Evolutionary conservation across 2,113 vertebrate genomes (phyloP), one percentile per base, ranked within the genome.

Genomic region (Antidorcas marsupialis): DNA sequence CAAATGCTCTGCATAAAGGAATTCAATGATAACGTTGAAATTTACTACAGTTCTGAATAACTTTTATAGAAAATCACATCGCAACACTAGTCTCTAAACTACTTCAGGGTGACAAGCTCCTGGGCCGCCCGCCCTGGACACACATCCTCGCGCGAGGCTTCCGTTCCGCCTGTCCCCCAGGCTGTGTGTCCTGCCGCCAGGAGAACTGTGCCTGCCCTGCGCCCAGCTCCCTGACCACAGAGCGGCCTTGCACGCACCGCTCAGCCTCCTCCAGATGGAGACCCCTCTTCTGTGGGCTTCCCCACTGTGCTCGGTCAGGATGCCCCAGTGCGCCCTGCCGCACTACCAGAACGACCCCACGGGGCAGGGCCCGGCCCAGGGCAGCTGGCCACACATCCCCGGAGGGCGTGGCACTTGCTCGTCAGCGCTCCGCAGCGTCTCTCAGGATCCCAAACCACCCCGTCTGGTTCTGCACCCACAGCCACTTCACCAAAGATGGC

Each of bases 261-360:
- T 36, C 36, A 43, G 13, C 25, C 15, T 59, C 23, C 12, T 55
- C n/a, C 17, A 3, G 39, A 12, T 8, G 11, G 30, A 64, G 17
- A 53, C 36, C 19, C n/a, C 27, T 27, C 10, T 28, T 43, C 28
- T 8, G 16, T 8, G 16, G 30, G 28, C 52, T 57, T 43, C 50
- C 71, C 43, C 23, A 15, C 30, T 3, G 21, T 8, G 64, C 30
- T 16, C 81, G 19, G 52, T 47, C 9, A 7, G 62, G 50, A 59
- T 5, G 12, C 36, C 52, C 9, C 15, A 30, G 88, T 0, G 1
- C 15, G 5, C 19, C 39, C 67, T 13, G 21, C 50, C 21, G 2
- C 7, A 0, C 2, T 4, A 16, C n/a, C 2, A 5, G n/a, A 39
- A 23, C 1, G 8, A 33, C 28, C 2, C 36, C 16, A 33, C 1